Conservation (phyloP, 2,113 vertebrate genomes). For the Astur gentilis region DNA sequence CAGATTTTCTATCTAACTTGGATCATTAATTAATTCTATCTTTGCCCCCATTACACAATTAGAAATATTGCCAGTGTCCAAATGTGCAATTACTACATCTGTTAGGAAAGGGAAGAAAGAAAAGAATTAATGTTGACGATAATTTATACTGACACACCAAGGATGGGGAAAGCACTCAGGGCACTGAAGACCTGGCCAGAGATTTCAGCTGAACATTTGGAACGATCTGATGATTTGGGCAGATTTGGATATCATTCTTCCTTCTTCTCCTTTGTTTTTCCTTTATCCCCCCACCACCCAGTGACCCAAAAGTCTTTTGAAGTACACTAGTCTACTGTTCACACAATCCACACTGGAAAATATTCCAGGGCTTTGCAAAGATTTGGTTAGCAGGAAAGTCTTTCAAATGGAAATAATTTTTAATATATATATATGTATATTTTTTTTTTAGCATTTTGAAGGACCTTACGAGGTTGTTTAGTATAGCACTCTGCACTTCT, state of each 20-base stretch:
- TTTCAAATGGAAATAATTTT: neutral
- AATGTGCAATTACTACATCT: slow-evolving; percentile 50
- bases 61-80: slow-evolving; percentile 55
- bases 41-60: slow-evolving; percentile 23
- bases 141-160: slow-evolving; percentile 54
- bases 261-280: neutral
- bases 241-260: neutral
- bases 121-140: slow-evolving; percentile 62
- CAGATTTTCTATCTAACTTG: neutral
- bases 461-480: neutral
- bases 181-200: slow-evolving; percentile 17
- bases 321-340: neutral
- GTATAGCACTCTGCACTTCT: neutral
- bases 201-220: slow-evolving; percentile 32
- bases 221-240: neutral
- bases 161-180: slow-evolving; percentile 14
- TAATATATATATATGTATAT: too few relatives aligned
- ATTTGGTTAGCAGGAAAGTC: neutral
- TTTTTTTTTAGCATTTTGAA: neutral
- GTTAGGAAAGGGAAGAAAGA: slow-evolving; percentile 53
- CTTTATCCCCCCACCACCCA: neutral
- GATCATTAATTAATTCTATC: slow-evolving; percentile 61
- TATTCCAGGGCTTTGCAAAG: neutral
- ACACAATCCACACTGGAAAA: neutral
- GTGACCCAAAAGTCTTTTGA: neutral